Conservation (phyloP, 2,797 vertebrate species). For the Malacoraja senta region DNA sequence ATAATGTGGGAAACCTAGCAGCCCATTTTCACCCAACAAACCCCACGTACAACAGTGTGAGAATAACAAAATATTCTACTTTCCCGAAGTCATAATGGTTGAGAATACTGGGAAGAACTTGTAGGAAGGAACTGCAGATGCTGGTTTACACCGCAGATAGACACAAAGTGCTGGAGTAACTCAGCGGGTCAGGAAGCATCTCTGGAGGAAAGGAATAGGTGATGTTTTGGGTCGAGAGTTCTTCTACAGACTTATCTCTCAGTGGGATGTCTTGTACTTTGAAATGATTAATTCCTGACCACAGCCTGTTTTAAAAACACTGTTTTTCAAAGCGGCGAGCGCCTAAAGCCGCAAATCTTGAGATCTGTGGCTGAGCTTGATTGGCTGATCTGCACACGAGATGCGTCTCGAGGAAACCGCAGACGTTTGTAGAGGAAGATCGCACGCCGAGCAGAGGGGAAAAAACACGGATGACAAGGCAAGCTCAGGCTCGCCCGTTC, state of each 20-base stretch:
- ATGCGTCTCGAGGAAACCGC: not conserved
- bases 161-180: too few species aligned
- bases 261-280: not conserved
- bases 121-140: too few species aligned
- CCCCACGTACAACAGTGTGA: not conserved
- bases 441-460: constrained; percentile 6
- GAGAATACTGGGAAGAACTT: not conserved
- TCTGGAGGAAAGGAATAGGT: too few species aligned
- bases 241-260: too few species aligned
- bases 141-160: too few species aligned
- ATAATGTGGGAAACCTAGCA: not conserved
- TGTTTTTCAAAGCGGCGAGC: not conserved
- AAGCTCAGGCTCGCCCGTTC: not conserved
- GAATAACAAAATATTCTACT: not conserved
- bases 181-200: too few species aligned
- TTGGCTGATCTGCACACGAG: not conserved
- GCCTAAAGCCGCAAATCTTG: constrained; percentile 28
- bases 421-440: constrained; percentile 20
- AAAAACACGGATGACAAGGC: constrained; percentile 28
- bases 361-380: not conserved
- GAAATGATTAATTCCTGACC: not conserved
- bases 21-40: not conserved
- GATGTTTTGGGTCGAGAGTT: too few species aligned
- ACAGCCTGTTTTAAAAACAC: not conserved
- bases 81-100: not conserved